A percentile compares a stretch with the other conserved stretches of the same genome.
Conservation (phyloP, 2,797 vertebrate species). For the Leuciscus waleckii region DNA sequence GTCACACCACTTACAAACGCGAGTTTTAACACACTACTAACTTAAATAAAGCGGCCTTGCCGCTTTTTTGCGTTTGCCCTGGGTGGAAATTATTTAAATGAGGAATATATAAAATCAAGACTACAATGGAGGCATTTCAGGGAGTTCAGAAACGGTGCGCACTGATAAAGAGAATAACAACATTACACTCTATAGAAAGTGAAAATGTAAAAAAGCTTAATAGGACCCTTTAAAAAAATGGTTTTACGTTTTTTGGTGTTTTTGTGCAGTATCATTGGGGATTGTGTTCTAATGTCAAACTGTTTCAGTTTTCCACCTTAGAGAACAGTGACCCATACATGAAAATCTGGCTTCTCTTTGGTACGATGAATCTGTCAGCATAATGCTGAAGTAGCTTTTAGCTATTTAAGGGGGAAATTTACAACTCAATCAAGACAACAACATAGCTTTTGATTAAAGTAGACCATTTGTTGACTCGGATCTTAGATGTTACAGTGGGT, state of each 20-base stretch:
- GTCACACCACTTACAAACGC: background rate
- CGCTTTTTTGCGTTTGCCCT: background rate
- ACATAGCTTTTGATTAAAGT: constrained; percentile 3
- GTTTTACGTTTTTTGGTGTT: background rate
- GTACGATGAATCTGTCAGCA: background rate
- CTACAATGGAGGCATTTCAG: background rate
- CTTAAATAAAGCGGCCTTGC: background rate
- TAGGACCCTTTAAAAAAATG: no score
- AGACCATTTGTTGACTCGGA: background rate
- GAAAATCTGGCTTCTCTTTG: constrained; percentile 21
- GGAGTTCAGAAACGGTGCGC: background rate
- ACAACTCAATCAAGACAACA: background rate
- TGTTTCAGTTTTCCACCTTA: background rate
- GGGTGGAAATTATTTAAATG: background rate
- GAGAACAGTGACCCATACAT: constrained; percentile 15
- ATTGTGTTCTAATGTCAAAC: background rate
- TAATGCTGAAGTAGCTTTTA: background rate
- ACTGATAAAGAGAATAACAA: no score
- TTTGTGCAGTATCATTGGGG: background rate
- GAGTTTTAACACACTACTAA: background rate
- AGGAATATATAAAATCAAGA: background rate
- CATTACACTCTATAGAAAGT: no score
- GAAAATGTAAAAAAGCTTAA: no score
- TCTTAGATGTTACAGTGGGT: background rate
- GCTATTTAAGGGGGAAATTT: background rate